Percentiles rank a stretch among this genome's conserved stretches.
Conservation (phyloP, 2,888 invertebrate genomes). For the Melanotus villosus region DNA sequence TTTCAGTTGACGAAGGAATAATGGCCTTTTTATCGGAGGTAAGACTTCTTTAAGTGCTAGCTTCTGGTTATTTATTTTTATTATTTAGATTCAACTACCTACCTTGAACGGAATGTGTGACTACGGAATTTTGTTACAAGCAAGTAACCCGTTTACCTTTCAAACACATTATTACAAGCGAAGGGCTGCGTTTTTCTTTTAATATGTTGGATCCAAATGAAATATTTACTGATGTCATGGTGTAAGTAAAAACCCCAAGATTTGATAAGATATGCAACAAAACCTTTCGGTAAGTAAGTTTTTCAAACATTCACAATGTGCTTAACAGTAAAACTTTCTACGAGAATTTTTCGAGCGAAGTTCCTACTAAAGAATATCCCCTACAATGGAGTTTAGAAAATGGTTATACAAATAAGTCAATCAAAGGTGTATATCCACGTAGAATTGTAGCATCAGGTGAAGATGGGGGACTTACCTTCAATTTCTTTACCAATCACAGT, state of each 20-base stretch:
- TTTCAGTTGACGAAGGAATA: too few relatives aligned
- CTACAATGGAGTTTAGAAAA: slow-evolving; percentile 76
- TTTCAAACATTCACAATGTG: too few relatives aligned
- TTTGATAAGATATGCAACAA: too few relatives aligned
- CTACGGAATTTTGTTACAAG: too few relatives aligned
- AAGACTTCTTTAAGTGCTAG: too few relatives aligned
- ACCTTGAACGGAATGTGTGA: too few relatives aligned
- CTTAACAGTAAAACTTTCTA: slow-evolving; percentile 11
- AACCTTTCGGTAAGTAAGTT: too few relatives aligned
- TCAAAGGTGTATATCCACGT: slow-evolving; percentile 77
- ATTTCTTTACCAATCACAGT: slow-evolving; percentile 72
- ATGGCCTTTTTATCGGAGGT: too few relatives aligned
- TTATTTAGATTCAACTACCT: too few relatives aligned
- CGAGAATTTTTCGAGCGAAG: slow-evolving; percentile 23
- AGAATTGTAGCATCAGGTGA: slow-evolving; percentile 79
- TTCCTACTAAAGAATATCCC: slow-evolving; percentile 57
- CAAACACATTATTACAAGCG: slow-evolving; percentile 80
- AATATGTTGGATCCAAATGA: slow-evolving; percentile 77
- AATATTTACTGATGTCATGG: slow-evolving; percentile 72
- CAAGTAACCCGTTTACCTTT: too few relatives aligned
- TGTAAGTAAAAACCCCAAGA: slow-evolving; percentile 62
- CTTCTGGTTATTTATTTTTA: too few relatives aligned
- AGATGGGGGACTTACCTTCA: slow-evolving; percentile 76
- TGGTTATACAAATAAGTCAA: slow-evolving; percentile 71
- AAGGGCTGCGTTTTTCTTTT: slow-evolving; percentile 81